Evolutionary conservation across 92 coral and sea anemone genomes (phyloP).

Genomic region (Paragorgia papillata): DNA sequence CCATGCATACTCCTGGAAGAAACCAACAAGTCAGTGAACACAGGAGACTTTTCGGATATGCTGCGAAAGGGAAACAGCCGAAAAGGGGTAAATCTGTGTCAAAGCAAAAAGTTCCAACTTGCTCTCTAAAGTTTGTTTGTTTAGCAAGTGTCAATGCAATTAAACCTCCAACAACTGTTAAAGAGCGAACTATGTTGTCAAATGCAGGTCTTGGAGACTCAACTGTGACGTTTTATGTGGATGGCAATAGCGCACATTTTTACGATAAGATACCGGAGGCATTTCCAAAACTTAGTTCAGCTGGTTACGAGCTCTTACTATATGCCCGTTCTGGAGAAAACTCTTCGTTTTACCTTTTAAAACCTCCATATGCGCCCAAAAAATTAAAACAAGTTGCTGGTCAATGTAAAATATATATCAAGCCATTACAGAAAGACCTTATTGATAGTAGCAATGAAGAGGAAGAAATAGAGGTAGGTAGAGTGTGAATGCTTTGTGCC

Average conservation of each 20-base stretch:
- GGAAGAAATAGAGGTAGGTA: slow-evolving; percentile 13
- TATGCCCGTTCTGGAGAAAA: slow-evolving; percentile 6
- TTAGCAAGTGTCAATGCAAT: slow-evolving; percentile 25
- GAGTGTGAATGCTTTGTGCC: slow-evolving; percentile 12
- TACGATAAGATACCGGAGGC: neutral
- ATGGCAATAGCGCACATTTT: neutral
- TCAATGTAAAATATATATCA: neutral
- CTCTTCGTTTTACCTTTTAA: slow-evolving; percentile 7
- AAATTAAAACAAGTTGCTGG: slow-evolving; percentile 1
- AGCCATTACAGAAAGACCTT: slow-evolving; percentile 14
- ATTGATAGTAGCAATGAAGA: neutral
- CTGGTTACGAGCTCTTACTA: neutral
- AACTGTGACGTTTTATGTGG: neutral
- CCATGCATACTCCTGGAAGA: too few relatives aligned
- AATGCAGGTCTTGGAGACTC: slow-evolving; percentile 7
- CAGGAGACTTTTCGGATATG: too few relatives aligned
- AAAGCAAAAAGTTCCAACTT: too few relatives aligned
- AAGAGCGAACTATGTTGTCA: too few relatives aligned
- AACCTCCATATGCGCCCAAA: slow-evolving; percentile 1
- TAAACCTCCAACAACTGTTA: too few relatives aligned
- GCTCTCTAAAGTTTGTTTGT: too few relatives aligned
- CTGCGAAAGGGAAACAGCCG: too few relatives aligned
- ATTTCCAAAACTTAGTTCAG: neutral
- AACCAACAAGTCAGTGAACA: too few relatives aligned
- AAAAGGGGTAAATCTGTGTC: too few relatives aligned